Base-by-base conservation (phyloP, 2,797 vertebrate genomes). In the Poliocrania exsul region DNA sequence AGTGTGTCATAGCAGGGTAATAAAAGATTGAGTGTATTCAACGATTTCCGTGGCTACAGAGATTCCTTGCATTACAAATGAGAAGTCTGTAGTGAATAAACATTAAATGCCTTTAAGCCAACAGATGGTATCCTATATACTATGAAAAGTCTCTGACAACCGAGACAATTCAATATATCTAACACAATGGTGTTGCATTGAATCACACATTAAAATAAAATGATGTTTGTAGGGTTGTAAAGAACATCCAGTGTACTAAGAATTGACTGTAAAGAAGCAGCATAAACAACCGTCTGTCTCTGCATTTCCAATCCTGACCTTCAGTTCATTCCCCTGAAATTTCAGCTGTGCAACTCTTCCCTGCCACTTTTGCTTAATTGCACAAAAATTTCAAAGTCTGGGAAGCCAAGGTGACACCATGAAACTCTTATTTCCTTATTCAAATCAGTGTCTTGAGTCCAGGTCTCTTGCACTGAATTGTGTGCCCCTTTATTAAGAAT, bases 91-190 rank as follows among this genome's bases (percentile, higher is more conserved):
- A 66, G 95, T 90, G 91, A 96, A 94, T 97, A 96, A 96, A 95
- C 96, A 95, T 97, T 95, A 94, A 95, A 94, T 64, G 96, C 77
- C 94, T 97, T 92, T 92, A 90, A 96, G 78, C 85, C 33, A 83
- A 93, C 97, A 97, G 97, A 95, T 97, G 97, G 96, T 92, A 84
- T 91, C 87, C 95, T 94, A 91, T 97, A 96, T 96, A 91, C 93
- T 75, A 24, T 72, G 85, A 95, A 95, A 97, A 97, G 92, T 88
- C 92, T 77, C 92, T 97, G 96, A 95, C 95, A 96, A 62, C 70
- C 0, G 31, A 94, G 95, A 92, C 95, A 95, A 93, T 96, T 96
- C 93, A 91, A 92, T 97, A 93, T 97, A 97, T 97, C 95, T 95
- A 88, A 85, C 89, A 95, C 95, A 95, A 95, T 95, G 71, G 91